Base-by-base conservation (phyloP, 2,888 invertebrate genomes). In the Nymphalis c-album region DNA sequence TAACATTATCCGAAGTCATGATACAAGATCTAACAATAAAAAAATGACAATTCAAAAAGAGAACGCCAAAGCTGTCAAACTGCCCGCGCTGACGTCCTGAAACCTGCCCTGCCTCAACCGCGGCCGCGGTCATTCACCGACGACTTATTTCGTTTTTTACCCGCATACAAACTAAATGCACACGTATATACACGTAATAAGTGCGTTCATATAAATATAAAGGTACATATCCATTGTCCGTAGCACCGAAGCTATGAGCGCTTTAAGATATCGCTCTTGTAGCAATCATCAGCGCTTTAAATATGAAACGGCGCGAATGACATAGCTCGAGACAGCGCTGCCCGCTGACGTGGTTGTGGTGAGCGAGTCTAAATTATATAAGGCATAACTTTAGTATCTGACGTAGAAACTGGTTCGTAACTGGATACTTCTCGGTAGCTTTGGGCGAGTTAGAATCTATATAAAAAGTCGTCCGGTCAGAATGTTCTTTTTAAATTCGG, bases 21-120 rank as follows among this genome's bases (percentile, higher is more conserved):
- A 66, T 35, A 66, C 31, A 16, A 61, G 59, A 66, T 62, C 35
- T 60, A 61, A 61, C 57, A 63, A 85, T 80, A 83, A 80, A 78
- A 80, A 78, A 78, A 75, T 62, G 77, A 87, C 88, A 87, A 86
- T 87, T 90, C 87, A 88, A 89, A 91, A 91, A 86, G 86, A 81
- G 89, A 88, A 86, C 86, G 85, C 84, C 87, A 89, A 89, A 90
- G 90, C 90, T 90, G 91, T 91, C 91, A 89, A 89, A 88, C 91
- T 86, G 86, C 86, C 85, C 85, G 84, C 75, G 71, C 78, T 76
- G 76, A 76, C 77, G 79, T 77, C 75, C 80, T 75, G 74, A 78
- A 85, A 84, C 86, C 85, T 85, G 85, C 85, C 88, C 90, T 86
- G 79, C 88, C 88, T 82, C 87, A 90, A 89, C 86, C 80, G 81